Percentiles rank a stretch among this genome's conserved stretches.
Evolutionary conservation across 2,113 vertebrate species (phyloP).

Genomic region (Garra rufa): DNA sequence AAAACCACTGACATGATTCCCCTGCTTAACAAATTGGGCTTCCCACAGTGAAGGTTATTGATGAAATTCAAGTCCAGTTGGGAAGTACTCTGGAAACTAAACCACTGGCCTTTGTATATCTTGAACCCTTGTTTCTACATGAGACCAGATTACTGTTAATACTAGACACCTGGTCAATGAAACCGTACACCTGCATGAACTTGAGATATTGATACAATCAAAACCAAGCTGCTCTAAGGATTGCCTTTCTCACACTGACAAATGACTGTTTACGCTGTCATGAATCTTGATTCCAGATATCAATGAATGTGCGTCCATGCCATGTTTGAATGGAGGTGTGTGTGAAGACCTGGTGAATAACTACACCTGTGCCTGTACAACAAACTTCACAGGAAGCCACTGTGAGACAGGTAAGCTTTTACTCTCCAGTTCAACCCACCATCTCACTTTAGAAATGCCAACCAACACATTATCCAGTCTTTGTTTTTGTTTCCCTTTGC

Average conservation of each 20-base stretch:
- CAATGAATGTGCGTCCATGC: conserved; percentile 84
- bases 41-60: conserved; percentile 52
- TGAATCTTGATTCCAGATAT: conserved; percentile 74
- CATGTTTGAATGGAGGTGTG: conserved; percentile 86
- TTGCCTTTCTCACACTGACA: not conserved
- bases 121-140: conserved; percentile 65
- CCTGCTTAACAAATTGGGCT: conserved; percentile 41
- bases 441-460: conserved; percentile 14
- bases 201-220: conserved; percentile 37
- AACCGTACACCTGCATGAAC: conserved; percentile 60
- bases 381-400: conserved; percentile 80
- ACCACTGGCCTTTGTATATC: conserved; percentile 59
- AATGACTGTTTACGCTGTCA: not conserved
- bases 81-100: conserved; percentile 49
- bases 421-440: not conserved
- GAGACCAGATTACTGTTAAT: conserved; percentile 67
- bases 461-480: conserved; percentile 39
- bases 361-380: conserved; percentile 84
- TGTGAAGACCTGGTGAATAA: conserved; percentile 81
- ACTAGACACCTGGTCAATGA: conserved; percentile 69
- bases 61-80: conserved; percentile 64
- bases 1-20: conserved; percentile 13
- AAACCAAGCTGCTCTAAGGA: conserved; percentile 31
- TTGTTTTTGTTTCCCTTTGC: conserved; percentile 50
- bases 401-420: conserved; percentile 87